Evolutionary conservation across 2,888 invertebrate species (phyloP), one percentile per base, ranked within the genome.

Genomic region (Drosophila multiciliata): DNA sequence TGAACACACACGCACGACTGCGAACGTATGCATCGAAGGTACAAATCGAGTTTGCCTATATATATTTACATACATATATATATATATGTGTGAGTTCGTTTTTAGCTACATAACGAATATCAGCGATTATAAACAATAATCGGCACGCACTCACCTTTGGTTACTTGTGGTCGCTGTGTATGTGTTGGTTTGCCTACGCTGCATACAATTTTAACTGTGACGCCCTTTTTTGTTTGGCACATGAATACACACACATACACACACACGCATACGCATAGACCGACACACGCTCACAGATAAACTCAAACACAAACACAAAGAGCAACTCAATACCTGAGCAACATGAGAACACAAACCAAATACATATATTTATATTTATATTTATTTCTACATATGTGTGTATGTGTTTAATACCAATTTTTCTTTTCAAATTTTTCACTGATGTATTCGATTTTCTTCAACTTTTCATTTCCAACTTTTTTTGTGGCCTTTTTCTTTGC

Each of bases 191-290:
- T 45, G 52, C 64, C 75, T 78, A 69, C 69, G 60, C 70, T 85
- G 83, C 83, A 81, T 72, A 66, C 63, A 86, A 81, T 80, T 71
- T 72, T 66, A 79, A 83, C 78, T 86, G 80, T 73, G 83, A 86
- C 86, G 89, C 86, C 87, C 86, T 89, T 88, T 83, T 80, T 87
- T 75, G 75, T 73, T 83, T 81, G 80, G 78, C 76, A 75, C 83
- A 78, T 64, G 74, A 57, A 73, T 64, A 78, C 58, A 40, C 75
- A 67, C 60, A 36, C 68, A 55, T 55, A 68, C 64, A 40, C 48
- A 54, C 20, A 33, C 42, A 60, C 49, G 49, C 54, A 60, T 42
- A 66, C 33, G 57, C 29, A 50, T 52, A 53, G 48, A 33, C 40
- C 36, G 23, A 42, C 53, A 60, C 23, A 35, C 42, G 29, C 66